phyloP scores from a whole-genome alignment of 2,888 invertebrate genomes.

The Harpalus rufipes region DNA sequence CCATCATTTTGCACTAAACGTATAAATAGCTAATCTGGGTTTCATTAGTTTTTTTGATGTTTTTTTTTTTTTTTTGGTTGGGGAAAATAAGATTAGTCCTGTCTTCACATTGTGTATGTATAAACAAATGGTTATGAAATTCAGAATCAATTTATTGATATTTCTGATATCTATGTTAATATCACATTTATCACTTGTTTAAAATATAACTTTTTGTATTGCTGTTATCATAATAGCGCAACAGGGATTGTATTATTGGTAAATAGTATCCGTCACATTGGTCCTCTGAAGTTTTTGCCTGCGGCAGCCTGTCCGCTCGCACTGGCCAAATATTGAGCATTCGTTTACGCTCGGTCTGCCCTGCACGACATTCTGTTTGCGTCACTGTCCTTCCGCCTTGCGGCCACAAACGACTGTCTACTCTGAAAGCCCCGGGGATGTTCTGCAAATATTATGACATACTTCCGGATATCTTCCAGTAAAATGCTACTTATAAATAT shows the following conservation, averaged over 20 bases:
- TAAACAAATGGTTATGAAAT: too few relatives aligned
- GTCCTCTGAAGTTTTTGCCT: neutral
- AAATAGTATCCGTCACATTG: neutral
- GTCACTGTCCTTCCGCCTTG: neutral
- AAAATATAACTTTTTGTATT: too few relatives aligned
- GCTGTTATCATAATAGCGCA: neutral
- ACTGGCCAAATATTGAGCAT: slow-evolving; percentile 31
- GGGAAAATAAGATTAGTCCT: too few relatives aligned
- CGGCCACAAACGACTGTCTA: slow-evolving; percentile 15
- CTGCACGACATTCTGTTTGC: slow-evolving; percentile 7
- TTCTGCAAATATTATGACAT: neutral
- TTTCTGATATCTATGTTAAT: too few relatives aligned
- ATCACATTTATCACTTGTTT: too few relatives aligned
- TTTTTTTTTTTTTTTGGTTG: too few relatives aligned
- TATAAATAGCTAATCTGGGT: too few relatives aligned
- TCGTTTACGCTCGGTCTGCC: slow-evolving; percentile 20
- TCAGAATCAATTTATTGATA: too few relatives aligned
- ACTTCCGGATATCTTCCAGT: neutral
- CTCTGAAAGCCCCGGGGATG: neutral
- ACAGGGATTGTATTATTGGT: neutral
- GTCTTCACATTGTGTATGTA: too few relatives aligned
- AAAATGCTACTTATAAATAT: slow-evolving; percentile 1
- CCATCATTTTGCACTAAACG: too few relatives aligned
- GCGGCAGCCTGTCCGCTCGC: neutral
- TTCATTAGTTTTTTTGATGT: too few relatives aligned